Base-by-base conservation (phyloP, 1,140 invertebrate species). In the Scaptomyza hsui region DNA sequence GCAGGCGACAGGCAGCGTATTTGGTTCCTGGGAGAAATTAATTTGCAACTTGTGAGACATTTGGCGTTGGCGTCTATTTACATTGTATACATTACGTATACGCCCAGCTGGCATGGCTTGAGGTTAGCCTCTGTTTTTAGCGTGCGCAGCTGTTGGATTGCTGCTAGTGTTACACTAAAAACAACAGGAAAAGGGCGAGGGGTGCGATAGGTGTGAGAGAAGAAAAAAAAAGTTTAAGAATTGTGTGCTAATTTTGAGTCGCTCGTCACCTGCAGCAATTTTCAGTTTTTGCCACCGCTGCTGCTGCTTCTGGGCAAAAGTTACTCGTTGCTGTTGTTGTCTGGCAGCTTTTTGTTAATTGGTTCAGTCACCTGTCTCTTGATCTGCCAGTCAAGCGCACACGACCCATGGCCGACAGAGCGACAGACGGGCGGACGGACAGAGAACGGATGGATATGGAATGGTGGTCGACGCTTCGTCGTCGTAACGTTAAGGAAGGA, bases 21-120 rank as follows among this genome's bases (percentile, higher is more conserved):
- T 72, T 64, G 57, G 76, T 81, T 90, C 89, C 83, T 86, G 61
- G 67, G 89, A 90, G 89, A 90, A 90, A 90, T 90, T 90, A 90
- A 90, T 90, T 90, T 90, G 80, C 83, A 89, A 86, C 89, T 90
- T 90, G 80, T 71, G 83, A 86, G 83, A 89, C 81, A 85, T 85
- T 85, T 71, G 77, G 69, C 68, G 53, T 75, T 64, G 75, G 53
- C 61, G 63, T 88, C 78, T 86, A 89, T 86, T 86, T 86, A 88
- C 82, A 78, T 82, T 88, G 82, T 86, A 81, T 88, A 82, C 73
- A 82, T 86, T 88, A 82, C 78, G 75, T 81, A 86, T 86, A 78
- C 78, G 75, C 67, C 59, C 16, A 56, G 39, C 37, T 47, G 45
- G 61, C 29, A 37, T 44, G 10, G 61, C 52, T 63, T 72, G 57